Evolutionary conservation across 2,113 vertebrate species (phyloP).

Genomic region (Oplegnathus fasciatus): DNA sequence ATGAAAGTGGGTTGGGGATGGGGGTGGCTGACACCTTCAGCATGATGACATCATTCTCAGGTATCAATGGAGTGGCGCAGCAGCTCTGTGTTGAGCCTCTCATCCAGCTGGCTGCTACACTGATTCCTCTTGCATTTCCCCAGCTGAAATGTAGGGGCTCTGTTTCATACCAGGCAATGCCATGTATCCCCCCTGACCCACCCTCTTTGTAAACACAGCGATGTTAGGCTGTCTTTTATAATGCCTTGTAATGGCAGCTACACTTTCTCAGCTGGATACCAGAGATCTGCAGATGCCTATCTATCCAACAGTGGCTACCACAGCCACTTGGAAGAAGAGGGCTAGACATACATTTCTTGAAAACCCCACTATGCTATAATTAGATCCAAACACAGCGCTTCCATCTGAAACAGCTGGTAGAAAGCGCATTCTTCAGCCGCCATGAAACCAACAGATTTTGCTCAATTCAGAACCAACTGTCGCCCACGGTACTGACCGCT

Average conservation of each 20-base stretch:
- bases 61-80: slow-evolving; percentile 83
- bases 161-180: slow-evolving; percentile 59
- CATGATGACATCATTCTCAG: slow-evolving; percentile 84
- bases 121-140: slow-evolving; percentile 58
- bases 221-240: slow-evolving; percentile 38
- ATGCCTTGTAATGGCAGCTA: slow-evolving; percentile 57
- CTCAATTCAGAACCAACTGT: slow-evolving; percentile 48
- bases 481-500: slow-evolving; percentile 24
- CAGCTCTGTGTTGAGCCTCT: slow-evolving; percentile 71
- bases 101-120: slow-evolving; percentile 61
- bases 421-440: slow-evolving; percentile 75
- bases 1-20: slow-evolving; percentile 34
- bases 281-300: slow-evolving; percentile 30
- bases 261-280: slow-evolving; percentile 35
- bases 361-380: slow-evolving; percentile 74
- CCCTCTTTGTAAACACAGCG: slow-evolving; percentile 59
- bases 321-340: slow-evolving; percentile 35
- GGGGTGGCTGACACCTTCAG: slow-evolving; percentile 70
- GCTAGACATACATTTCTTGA: slow-evolving; percentile 45
- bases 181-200: slow-evolving; percentile 20
- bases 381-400: slow-evolving; percentile 76
- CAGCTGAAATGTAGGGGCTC: slow-evolving; percentile 64
- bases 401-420: slow-evolving; percentile 79
- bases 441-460: slow-evolving; percentile 72
- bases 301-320: slow-evolving; percentile 25